A percentile compares a stretch with the other conserved stretches of the same genome.
These are phyloP conservation scores for Lysandra coridon DNA, from an alignment of 2,888 invertebrate genomes.

Conservation along the genomic window DNA sequence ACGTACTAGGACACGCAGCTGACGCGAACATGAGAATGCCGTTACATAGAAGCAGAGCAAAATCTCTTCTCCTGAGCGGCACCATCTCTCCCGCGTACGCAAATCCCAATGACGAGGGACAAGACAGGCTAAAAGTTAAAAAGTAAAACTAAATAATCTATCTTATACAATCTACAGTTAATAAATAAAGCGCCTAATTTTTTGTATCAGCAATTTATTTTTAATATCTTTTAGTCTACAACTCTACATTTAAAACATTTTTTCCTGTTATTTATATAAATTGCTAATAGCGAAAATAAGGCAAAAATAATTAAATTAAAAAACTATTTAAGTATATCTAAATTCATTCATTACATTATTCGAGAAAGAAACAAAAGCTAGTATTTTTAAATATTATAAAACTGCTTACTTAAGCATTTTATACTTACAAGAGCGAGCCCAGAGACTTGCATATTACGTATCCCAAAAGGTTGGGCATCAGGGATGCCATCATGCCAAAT, in stretches of 20 bases:
- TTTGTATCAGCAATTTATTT: neutral
- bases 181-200: neutral
- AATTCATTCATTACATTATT: no score
- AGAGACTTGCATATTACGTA: slow-evolving; percentile 62
- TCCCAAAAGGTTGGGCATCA: slow-evolving; percentile 59
- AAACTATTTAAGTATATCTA: no score
- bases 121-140: slow-evolving; percentile 54
- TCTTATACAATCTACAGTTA: neutral
- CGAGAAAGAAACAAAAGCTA: no score
- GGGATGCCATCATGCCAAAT: slow-evolving; percentile 56
- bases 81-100: slow-evolving; percentile 64
- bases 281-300: no score
- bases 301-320: no score
- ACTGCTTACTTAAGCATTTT: neutral
- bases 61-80: slow-evolving; percentile 56
- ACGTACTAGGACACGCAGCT: slow-evolving; percentile 58
- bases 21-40: slow-evolving; percentile 61
- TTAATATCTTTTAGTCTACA: neutral
- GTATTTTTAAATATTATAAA: neutral
- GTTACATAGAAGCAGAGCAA: slow-evolving; percentile 59
- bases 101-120: slow-evolving; percentile 62
- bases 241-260: neutral
- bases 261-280: no score
- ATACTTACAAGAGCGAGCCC: slow-evolving; percentile 68
- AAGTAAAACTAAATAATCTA: neutral